Evolutionary conservation across 2,888 invertebrate species (phyloP).

Genomic region (Hirtodrosophila confusa): DNA sequence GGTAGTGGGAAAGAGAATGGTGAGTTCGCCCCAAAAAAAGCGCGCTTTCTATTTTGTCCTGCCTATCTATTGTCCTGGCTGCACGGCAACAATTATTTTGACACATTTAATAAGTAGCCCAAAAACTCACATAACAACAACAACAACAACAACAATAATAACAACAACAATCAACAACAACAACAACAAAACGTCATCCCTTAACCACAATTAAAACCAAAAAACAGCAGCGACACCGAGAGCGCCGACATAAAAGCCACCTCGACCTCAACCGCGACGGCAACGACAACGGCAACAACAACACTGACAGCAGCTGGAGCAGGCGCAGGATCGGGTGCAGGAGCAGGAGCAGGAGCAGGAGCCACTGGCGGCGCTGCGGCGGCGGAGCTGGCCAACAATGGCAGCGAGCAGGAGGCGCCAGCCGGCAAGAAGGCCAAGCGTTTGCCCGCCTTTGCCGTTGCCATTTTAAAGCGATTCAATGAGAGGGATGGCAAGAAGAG

Average conservation of each 20-base stretch:
- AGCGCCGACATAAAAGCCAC: constrained; percentile 86
- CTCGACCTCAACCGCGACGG: constrained; percentile 79
- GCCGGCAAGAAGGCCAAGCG: constrained; percentile 72
- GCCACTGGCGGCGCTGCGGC: too few relatives aligned
- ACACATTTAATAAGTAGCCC: constrained; percentile 65
- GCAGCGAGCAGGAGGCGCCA: constrained; percentile 35
- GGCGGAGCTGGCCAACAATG: too few relatives aligned
- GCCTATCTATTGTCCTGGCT: constrained; percentile 53
- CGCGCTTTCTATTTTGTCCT: constrained; percentile 16
- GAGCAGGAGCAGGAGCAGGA: constrained; percentile 16
- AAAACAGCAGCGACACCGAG: constrained; percentile 88
- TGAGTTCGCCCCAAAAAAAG: constrained; percentile 1
- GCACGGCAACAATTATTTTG: constrained; percentile 73
- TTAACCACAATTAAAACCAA: constrained; percentile 67
- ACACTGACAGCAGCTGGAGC: constrained; percentile 76
- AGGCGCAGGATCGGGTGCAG: constrained; percentile 29
- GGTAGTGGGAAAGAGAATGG: too few relatives aligned
- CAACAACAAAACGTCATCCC: constrained; percentile 31
- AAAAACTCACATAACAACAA: constrained; percentile 42
- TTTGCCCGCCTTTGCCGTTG: constrained; percentile 80
- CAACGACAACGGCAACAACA: constrained; percentile 79
- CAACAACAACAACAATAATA: constrained; percentile 21
- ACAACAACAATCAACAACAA: constrained; percentile 40
- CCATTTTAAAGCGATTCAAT: constrained; percentile 82
- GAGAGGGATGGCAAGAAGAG: constrained; percentile 76